These are phyloP conservation scores for Rhinolophus ferrumequinum DNA, from an alignment of 2,113 vertebrate genomes.

Conservation along the genomic window DNA sequence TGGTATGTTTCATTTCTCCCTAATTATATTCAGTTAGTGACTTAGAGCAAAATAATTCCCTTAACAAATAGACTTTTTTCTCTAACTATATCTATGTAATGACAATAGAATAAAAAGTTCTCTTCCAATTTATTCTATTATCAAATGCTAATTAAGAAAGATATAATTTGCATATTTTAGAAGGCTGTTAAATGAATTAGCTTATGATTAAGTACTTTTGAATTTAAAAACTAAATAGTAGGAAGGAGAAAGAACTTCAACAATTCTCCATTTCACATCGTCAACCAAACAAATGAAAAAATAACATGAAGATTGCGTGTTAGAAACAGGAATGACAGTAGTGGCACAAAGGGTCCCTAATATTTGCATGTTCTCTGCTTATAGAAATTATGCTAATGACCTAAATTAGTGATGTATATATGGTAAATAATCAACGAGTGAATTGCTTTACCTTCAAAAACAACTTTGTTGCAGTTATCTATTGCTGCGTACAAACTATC, in stretches of 20 bases:
- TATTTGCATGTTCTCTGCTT: rapidly evolving
- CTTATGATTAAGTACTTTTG: constrained; percentile 34
- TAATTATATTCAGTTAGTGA: constrained; percentile 41
- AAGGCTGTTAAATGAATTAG: constrained; percentile 48
- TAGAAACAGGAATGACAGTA: rapidly evolving
- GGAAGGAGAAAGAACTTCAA: background rate
- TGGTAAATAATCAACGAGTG: background rate
- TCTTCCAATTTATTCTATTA: constrained; percentile 59
- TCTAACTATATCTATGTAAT: background rate
- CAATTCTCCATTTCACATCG: background rate
- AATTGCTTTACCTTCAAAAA: background rate
- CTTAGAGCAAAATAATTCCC: constrained; percentile 54
- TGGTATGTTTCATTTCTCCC: constrained; percentile 37
- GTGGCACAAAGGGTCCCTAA: rapidly evolving
- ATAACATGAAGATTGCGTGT: rapidly evolving
- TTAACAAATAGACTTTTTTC: constrained; percentile 10
- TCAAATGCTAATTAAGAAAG: constrained; percentile 52
- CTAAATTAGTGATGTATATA: rapidly evolving
- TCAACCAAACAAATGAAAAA: background rate
- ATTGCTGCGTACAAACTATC: background rate
- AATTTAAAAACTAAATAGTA: constrained; percentile 53
- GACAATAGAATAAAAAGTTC: constrained; percentile 39
- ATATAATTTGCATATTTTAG: constrained; percentile 58
- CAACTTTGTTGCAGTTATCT: background rate
- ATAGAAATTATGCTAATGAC: background rate